A percentile compares a stretch with the other conserved stretches of the same genome.
Conservation (phyloP, 64 coral and sea anemone genomes). For the Exaiptasia diaphana region DNA sequence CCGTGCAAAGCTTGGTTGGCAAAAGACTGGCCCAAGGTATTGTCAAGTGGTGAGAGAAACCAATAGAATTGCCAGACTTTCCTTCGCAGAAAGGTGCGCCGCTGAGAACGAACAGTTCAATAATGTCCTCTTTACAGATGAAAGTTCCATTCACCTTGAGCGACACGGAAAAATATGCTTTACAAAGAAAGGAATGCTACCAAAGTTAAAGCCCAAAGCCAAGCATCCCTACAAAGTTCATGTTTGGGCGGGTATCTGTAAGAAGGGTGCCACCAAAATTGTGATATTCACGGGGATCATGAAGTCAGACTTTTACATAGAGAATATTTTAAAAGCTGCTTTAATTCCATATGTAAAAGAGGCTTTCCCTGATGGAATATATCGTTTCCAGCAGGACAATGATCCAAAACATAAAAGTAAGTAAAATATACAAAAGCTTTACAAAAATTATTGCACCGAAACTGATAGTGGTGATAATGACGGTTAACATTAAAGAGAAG, state of each 20-base stretch:
- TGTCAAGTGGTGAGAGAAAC: slow-evolving; percentile 10
- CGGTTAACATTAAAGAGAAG: too few relatives aligned
- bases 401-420: slow-evolving; percentile 38
- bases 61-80: neutral
- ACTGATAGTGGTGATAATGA: too few relatives aligned
- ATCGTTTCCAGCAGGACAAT: slow-evolving; percentile 38
- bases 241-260: slow-evolving; percentile 11
- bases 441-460: too few relatives aligned
- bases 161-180: neutral
- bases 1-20: neutral
- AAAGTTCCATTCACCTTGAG: neutral
- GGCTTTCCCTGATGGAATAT: neutral
- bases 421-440: too few relatives aligned
- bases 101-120: neutral
- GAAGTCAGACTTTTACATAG: slow-evolving; percentile 1
- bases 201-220: neutral
- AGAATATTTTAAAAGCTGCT: neutral
- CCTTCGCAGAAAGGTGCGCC: neutral
- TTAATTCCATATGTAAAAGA: neutral
- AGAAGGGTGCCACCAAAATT: neutral
- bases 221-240: slow-evolving; percentile 38
- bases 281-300: slow-evolving; percentile 29
- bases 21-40: slow-evolving; percentile 14
- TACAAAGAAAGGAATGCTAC: neutral
- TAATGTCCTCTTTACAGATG: slow-evolving; percentile 6